phyloP scores from a whole-genome alignment of 2,797 vertebrate genomes.

The Chromis chromis region DNA sequence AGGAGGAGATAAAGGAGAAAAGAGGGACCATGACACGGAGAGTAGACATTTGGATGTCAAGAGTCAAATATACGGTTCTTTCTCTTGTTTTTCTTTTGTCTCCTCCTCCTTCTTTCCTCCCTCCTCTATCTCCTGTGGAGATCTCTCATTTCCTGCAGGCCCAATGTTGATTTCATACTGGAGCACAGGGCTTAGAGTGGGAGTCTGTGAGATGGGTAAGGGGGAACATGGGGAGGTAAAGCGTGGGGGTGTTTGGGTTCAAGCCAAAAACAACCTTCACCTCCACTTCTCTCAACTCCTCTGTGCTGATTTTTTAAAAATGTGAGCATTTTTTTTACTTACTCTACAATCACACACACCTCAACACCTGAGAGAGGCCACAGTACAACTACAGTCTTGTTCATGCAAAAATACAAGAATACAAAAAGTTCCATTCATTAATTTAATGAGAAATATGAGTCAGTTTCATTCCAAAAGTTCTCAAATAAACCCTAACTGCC shows the following conservation, averaged over 20 bases:
- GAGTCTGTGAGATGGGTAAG: conserved; percentile 69
- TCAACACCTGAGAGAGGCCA: conserved; percentile 36
- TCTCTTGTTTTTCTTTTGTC: conserved; percentile 73
- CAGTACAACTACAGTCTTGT: conserved; percentile 27
- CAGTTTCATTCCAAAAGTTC: not conserved
- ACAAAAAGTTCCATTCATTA: not conserved
- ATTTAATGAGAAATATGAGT: not conserved
- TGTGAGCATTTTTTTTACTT: conserved; percentile 27
- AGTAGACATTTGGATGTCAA: conserved; percentile 59
- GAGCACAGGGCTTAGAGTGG: conserved; percentile 75
- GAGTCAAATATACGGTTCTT: conserved; percentile 68
- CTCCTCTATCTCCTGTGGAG: conserved; percentile 79
- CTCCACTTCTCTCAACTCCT: conserved; percentile 59
- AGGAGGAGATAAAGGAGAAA: conserved; percentile 44
- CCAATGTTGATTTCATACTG: conserved; percentile 82
- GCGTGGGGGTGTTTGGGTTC: conserved; percentile 68
- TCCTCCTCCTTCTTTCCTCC: conserved; percentile 60
- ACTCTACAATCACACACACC: conserved; percentile 38
- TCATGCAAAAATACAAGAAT: not conserved
- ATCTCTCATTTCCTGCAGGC: conserved; percentile 85
- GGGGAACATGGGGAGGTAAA: conserved; percentile 42
- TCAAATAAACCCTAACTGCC: not conserved
- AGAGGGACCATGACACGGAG: conserved; percentile 40
- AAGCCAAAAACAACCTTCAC: conserved; percentile 73
- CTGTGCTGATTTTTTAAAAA: conserved; percentile 55